Evolutionary conservation across 2,113 vertebrate species (phyloP).

Genomic region (Gnathonemus longibarbis): DNA sequence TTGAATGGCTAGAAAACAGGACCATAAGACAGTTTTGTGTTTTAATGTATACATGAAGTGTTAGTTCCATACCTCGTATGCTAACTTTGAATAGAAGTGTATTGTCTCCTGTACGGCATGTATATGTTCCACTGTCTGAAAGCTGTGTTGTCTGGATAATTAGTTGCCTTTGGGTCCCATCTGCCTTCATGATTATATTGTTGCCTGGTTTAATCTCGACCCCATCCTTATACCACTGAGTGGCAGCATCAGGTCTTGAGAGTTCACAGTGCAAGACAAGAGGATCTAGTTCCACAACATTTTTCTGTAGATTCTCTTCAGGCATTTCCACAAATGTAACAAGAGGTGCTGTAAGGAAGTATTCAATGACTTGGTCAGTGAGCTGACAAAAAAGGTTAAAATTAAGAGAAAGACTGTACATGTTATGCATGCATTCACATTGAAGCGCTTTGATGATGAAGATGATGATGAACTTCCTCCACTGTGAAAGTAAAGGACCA

Average conservation of each 20-base stretch:
- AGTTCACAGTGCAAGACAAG: conserved; percentile 60
- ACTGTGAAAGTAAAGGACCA: conserved; percentile 38
- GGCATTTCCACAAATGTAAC: conserved; percentile 58
- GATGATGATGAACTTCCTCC: conserved; percentile 33
- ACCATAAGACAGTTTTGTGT: background rate
- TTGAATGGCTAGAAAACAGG: background rate
- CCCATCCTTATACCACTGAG: conserved; percentile 68
- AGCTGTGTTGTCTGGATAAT: conserved; percentile 47
- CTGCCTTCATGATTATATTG: conserved; percentile 42
- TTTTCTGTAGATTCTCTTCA: conserved; percentile 62
- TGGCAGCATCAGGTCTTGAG: conserved; percentile 47
- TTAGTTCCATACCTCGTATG: conserved; percentile 55
- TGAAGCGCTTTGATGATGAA: conserved; percentile 29
- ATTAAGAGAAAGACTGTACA: conserved; percentile 12
- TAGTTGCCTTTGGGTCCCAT: conserved; percentile 44
- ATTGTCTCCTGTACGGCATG: conserved; percentile 60
- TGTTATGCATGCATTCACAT: conserved; percentile 48
- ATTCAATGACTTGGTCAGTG: background rate
- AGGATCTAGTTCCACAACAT: conserved; percentile 55
- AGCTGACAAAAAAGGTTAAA: background rate
- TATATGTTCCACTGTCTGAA: conserved; percentile 60
- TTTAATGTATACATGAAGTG: background rate
- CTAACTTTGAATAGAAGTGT: conserved; percentile 63
- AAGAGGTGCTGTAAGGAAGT: conserved; percentile 48
- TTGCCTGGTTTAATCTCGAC: conserved; percentile 45